Base-by-base conservation (phyloP, 2,113 vertebrate species). In the Rousettus leschenaultii region DNA sequence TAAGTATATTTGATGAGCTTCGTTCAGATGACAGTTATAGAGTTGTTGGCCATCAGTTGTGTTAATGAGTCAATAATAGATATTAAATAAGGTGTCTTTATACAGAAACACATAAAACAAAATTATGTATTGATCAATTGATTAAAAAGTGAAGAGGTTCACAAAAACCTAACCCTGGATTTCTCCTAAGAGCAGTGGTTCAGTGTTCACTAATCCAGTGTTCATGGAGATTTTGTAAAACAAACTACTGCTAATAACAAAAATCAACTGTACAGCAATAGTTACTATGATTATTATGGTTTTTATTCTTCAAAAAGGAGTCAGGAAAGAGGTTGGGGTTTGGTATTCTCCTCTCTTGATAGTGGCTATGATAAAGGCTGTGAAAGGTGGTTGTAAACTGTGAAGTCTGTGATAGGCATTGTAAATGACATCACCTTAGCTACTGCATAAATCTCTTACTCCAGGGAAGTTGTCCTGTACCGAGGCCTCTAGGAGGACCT, bases 1-100 rank as follows among this genome's bases (percentile, higher is more conserved):
- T 8, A 16, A 4, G 4, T 6, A 1, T 14, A 18, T 33, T 18
- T 0, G 11, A 10, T 13, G 24, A 26, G 12, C 40, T 59, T 7
- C 24, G 2, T 24, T 24, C 26, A 51, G 4, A 7, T 28, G 1
- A 16, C 59, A 15, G n/a, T 30, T n/a, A 19, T 1, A 6, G n/a
- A 9, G 0, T 40, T 24, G 1, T 33, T 26, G 30, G 38, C 68
- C 6, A 1, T 21, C 35, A 79, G 16, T 45, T n/a, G 5, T 7
- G 21, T 61, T 55, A 66, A 22, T 38, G 18, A 14, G 18, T 70
- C 35, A 63, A 55, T 2, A 38, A 28, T 26, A 33, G 53, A 2
- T 33, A 68, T 51, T 18, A 57, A 87, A 75, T 30, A 24, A 77
- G 19, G 15, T 57, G 57, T 24, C 90, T 43, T 83, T 26, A 30